Base-by-base conservation (phyloP, 2,888 invertebrate genomes). In the Meandrusa payeni region DNA sequence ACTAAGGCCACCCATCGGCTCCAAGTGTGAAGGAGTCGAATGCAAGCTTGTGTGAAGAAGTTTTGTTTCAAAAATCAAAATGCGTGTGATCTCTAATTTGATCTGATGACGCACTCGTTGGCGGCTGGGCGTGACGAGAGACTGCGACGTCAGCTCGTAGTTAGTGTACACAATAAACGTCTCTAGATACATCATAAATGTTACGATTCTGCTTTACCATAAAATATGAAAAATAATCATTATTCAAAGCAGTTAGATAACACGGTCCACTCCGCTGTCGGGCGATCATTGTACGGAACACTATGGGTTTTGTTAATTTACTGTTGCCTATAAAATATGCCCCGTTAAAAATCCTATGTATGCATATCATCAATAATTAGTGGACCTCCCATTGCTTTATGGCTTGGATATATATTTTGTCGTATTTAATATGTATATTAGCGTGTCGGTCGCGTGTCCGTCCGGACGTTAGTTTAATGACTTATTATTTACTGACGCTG, bases 281-380 rank as follows among this genome's bases (percentile, higher is more conserved):
- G 10, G 24, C 19, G 22, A 41, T 41, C 15, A 41, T 24, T 29
- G 20, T 32, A 10, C 15, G 15, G 44, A 33, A 38, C 33, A 33
- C 22, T 39, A 44, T 33, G 44, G 33, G 12, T 44, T 33, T 34
- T 4, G 24, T 38, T 55, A 57, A 55, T 58, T 59, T 59, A 59
- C 51, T 46, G 51, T 51, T 47, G 44, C 17, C 50, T 48, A 53
- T 58, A 57, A 63, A 54, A 55, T 57, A 61, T 55, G 43, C 51
- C 54, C 64, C 59, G 58, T 60, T 67, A 70, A 69, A 60, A 63
- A 61, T 52, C 55, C 51, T 57, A 67, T 69, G 70, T 78, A 73
- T 76, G 77, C 77, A 80, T 80, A 76, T 66, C 57, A 74, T 75
- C 77, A 71, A 71, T 69, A 80, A 81, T 82, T 81, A 80, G 76